Evolutionary conservation across 2,113 vertebrate genomes (phyloP), one percentile per base, ranked within the genome.

Genomic region (Chlorodrepanis virens): DNA sequence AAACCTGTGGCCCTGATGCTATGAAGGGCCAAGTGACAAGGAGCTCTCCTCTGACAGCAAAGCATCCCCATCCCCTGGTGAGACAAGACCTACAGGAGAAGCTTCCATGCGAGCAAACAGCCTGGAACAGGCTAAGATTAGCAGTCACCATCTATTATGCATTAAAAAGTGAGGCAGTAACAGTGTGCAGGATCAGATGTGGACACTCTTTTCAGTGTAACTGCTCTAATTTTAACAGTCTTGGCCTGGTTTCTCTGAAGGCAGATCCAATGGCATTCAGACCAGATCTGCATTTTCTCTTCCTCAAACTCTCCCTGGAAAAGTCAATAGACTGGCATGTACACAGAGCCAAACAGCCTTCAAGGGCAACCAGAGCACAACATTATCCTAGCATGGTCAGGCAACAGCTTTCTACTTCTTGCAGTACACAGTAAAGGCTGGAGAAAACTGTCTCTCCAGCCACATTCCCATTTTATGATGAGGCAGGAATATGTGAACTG

Each of bases 211-310:
- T 77, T n/a, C 68, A 59, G 86, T 2, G 2, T 47, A 78, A 82
- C 70, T 65, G 70, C 77, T 96, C 91, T 95, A 79, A 96, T 89
- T 96, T 93, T 94, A 93, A 92, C 82, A 29, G 1, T 33, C 93
- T 49, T 69, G 84, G 47, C 79, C 94, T 95, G 90, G 47, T 92
- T 95, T 92, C 80, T 86, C 83, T 35, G 35, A 18, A 93, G 80
- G 60, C 42, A 70, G 50, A 63, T 50, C 44, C 92, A 79, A 18
- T 6, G 35, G 81, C 75, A 80, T 71, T 12, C 76, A 75, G 72
- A 70, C 27, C 72, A 78, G 35, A 67, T 40, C 87, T 72, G 61
- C 44, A 11, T 57, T 90, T 86, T 35, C 68, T 75, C 64, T 86
- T 59, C 35, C 68, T 65, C 65, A 92, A 60, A 60, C 14, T 64